Conservation (phyloP, 2,797 vertebrate species). For the Knipowitschia caucasica region DNA sequence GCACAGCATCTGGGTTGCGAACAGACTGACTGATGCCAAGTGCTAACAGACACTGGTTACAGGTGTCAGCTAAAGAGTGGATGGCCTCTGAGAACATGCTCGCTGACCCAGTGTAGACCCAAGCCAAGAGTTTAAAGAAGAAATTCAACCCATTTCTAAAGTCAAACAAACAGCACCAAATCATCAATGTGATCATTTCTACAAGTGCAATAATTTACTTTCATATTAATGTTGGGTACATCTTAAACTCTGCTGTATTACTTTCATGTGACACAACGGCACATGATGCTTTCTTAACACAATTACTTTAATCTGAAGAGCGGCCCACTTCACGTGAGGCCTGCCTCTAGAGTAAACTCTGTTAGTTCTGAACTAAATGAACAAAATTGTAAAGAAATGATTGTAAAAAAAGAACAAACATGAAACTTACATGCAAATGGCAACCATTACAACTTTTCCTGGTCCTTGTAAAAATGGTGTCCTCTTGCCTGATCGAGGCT, state of each 20-base stretch:
- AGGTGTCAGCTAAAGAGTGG: conserved; percentile 97
- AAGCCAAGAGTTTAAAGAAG: conserved; percentile 97
- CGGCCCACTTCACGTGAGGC: conserved; percentile 40
- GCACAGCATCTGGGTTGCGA: conserved; percentile 89
- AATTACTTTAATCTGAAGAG: conserved; percentile 69
- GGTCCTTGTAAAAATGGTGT: conserved; percentile 89
- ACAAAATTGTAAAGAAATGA: not conserved
- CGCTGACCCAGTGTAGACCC: conserved; percentile 97
- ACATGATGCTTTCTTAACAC: conserved; percentile 63
- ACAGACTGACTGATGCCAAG: conserved; percentile 95
- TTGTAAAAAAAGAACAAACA: not conserved
- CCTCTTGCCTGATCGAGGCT: conserved; percentile 89
- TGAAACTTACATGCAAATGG: conserved; percentile 96
- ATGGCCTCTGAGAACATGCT: conserved; percentile 99
- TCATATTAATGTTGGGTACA: not conserved
- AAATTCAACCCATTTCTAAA: conserved; percentile 96
- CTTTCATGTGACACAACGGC: conserved; percentile 63
- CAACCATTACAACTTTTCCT: conserved; percentile 97
- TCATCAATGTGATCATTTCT: not conserved
- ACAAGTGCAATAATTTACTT: not conserved
- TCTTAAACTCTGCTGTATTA: not conserved
- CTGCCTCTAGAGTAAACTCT: not conserved
- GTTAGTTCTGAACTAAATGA: conserved; percentile 1
- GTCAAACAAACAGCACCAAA: conserved; percentile 40
- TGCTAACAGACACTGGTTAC: conserved; percentile 94